These are phyloP conservation scores for Tenebrio molitor DNA, from an alignment of 1,140 invertebrate species.

Conservation along the genomic window DNA sequence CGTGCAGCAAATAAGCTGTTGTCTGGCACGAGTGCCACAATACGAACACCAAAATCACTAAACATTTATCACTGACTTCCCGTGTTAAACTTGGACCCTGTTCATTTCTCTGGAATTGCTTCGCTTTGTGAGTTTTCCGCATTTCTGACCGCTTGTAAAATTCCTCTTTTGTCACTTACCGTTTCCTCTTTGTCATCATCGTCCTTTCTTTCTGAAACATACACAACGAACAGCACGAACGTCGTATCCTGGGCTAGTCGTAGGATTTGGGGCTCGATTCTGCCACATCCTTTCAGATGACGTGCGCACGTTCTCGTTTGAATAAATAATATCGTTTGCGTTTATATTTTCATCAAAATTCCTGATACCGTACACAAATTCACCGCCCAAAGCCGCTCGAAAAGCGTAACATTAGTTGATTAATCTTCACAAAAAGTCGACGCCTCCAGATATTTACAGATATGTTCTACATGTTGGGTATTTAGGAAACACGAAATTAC, in stretches of 20 bases:
- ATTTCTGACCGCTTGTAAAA: slow-evolving; percentile 43
- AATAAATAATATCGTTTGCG: slow-evolving; percentile 28
- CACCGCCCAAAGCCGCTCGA: not conserved
- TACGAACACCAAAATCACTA: slow-evolving; percentile 42
- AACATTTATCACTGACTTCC: slow-evolving; percentile 43
- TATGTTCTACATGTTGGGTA: slow-evolving; percentile 18
- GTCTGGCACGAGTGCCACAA: not conserved
- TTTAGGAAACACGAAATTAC: slow-evolving; percentile 7
- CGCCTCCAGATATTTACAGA: slow-evolving; percentile 12
- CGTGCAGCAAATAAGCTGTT: slow-evolving; percentile 24
- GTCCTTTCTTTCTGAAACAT: slow-evolving; percentile 20
- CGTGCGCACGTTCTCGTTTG: not conserved
- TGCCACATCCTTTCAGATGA: not conserved
- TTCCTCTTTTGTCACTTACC: slow-evolving; percentile 43
- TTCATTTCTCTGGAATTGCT: slow-evolving; percentile 42
- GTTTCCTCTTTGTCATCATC: slow-evolving; percentile 40
- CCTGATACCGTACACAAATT: slow-evolving; percentile 20
- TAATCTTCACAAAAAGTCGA: slow-evolving; percentile 16
- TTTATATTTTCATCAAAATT: slow-evolving; percentile 23
- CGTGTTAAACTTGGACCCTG: slow-evolving; percentile 32
- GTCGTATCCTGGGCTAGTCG: not conserved
- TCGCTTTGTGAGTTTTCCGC: slow-evolving; percentile 41
- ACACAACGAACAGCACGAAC: slow-evolving; percentile 1
- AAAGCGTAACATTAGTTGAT: slow-evolving; percentile 39
- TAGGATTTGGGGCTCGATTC: not conserved